Evolutionary conservation across 1,140 invertebrate genomes (phyloP).

Genomic region (Heliconius himera): DNA sequence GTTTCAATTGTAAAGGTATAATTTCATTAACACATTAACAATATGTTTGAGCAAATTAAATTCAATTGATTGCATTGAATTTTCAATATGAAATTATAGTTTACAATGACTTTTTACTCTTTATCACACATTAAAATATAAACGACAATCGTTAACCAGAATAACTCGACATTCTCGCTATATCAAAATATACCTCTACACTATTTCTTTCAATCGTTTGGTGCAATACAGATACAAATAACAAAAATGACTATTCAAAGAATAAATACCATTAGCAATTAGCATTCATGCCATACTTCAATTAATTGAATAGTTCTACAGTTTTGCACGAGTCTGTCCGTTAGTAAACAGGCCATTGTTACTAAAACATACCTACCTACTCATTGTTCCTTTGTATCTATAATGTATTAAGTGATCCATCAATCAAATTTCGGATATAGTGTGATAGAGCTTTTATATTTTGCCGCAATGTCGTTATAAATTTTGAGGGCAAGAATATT

Average conservation of each 20-base stretch:
- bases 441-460: slow-evolving; percentile 12
- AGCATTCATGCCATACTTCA: not conserved
- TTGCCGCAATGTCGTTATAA: not conserved
- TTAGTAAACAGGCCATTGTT: not conserved
- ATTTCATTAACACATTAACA: too few species aligned
- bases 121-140: too few species aligned
- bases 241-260: not conserved
- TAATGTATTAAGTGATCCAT: slow-evolving; percentile 18
- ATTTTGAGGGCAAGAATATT: not conserved
- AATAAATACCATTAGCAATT: not conserved
- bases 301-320: slow-evolving; percentile 9
- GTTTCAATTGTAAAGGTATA: too few species aligned
- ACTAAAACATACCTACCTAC: not conserved
- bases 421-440: slow-evolving; percentile 37
- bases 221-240: not conserved
- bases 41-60: too few species aligned
- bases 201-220: not conserved
- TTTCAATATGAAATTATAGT: too few species aligned
- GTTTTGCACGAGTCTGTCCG: not conserved
- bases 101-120: too few species aligned
- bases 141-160: too few species aligned
- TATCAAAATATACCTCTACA: too few species aligned
- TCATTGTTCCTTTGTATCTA: not conserved
- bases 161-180: too few species aligned
- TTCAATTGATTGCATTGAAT: too few species aligned